Conservation (phyloP, 2,888 invertebrate species). For the Heliconius ethilla region DNA sequence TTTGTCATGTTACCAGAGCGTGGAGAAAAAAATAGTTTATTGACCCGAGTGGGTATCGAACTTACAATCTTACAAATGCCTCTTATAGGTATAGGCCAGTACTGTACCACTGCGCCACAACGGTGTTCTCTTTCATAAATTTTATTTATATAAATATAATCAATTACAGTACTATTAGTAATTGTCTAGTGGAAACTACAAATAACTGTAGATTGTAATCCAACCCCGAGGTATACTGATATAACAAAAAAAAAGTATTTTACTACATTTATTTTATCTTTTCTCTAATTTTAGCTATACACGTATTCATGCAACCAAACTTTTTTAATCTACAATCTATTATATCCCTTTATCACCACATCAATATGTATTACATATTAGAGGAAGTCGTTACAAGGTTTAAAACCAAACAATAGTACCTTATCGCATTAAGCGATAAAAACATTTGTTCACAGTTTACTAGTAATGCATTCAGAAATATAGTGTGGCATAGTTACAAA, state of each 20-base stretch:
- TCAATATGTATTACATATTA: not conserved
- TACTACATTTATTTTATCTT: not conserved
- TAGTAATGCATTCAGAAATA: not conserved
- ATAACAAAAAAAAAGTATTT: no score
- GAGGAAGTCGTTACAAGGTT: slow-evolving; percentile 36
- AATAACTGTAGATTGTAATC: no score
- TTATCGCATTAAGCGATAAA: slow-evolving; percentile 26
- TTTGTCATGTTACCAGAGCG: not conserved
- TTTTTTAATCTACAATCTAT: not conserved
- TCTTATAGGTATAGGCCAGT: not conserved
- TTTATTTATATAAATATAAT: no score
- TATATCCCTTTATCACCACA: not conserved
- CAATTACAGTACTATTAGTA: no score
- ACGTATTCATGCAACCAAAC: not conserved
- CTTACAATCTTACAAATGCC: no score
- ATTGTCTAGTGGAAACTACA: no score
- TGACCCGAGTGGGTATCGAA: no score
- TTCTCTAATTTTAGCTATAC: not conserved
- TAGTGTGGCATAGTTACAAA: not conserved
- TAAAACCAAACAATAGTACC: slow-evolving; percentile 17
- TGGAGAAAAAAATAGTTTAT: no score
- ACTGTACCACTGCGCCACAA: not conserved
- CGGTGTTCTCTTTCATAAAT: not conserved
- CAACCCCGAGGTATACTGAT: no score
- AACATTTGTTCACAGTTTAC: slow-evolving; percentile 26